Evolutionary conservation across 1,140 invertebrate genomes (phyloP).

Genomic region (Geopemphigus sp.): DNA sequence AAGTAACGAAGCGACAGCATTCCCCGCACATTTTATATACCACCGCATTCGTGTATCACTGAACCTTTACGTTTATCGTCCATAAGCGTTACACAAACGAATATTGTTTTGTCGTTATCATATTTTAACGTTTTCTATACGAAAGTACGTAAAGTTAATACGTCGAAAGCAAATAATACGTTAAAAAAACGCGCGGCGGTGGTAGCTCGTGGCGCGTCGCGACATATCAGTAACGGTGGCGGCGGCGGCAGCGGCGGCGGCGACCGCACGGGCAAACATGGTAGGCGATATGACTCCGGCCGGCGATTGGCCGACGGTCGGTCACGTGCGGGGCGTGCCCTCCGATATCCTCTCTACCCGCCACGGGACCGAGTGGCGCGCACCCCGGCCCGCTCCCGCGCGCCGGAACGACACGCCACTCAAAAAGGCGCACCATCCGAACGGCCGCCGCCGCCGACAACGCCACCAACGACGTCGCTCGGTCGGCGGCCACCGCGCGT

Average conservation of each 20-base stretch:
- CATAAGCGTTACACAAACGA: no score
- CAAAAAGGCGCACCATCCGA: not conserved
- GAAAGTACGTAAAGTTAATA: no score
- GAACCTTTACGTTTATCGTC: no score
- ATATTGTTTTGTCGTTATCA: no score
- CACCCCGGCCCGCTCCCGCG: not conserved
- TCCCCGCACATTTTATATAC: no score
- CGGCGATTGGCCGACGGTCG: constrained; percentile 59
- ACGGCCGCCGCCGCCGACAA: constrained; percentile 50
- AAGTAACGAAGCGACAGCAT: no score
- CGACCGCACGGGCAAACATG: constrained; percentile 27
- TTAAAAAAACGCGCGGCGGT: not conserved
- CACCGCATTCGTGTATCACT: no score
- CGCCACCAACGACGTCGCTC: constrained; percentile 52
- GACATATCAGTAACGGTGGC: no score
- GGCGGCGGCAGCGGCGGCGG: not conserved
- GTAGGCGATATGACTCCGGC: constrained; percentile 53
- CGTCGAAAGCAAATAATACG: no score
- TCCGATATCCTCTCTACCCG: constrained; percentile 54
- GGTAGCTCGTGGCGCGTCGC: not conserved
- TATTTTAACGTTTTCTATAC: no score
- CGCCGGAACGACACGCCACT: not conserved
- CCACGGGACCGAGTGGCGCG: constrained; percentile 39
- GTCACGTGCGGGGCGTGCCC: constrained; percentile 64
- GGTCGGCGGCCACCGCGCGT: constrained; percentile 52